A percentile compares a stretch with the other conserved stretches of the same genome.
phyloP scores from a whole-genome alignment of 1,140 invertebrate species.

The Meloidogyne chitwoodi region DNA sequence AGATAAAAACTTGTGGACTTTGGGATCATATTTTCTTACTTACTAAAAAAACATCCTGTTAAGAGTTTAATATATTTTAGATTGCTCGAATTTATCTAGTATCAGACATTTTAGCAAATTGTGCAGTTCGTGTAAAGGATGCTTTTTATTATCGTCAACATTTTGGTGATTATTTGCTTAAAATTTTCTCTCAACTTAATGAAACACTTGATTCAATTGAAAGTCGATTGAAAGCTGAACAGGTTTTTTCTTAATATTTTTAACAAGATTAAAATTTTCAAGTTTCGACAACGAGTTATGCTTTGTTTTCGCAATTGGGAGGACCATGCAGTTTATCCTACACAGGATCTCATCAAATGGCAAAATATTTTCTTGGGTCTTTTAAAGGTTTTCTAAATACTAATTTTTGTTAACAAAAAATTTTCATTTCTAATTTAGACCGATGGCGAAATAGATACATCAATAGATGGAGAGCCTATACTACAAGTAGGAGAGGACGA shows the following conservation, averaged over 20 bases:
- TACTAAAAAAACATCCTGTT: too few species aligned
- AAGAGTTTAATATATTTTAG: conserved; percentile 62
- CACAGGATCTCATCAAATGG: conserved; percentile 81
- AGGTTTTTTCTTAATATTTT: conserved; percentile 60
- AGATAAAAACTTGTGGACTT: too few species aligned
- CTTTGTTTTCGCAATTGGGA: conserved; percentile 91
- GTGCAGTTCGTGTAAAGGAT: conserved; percentile 86
- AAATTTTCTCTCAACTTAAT: conserved; percentile 80
- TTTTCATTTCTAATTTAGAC: background rate
- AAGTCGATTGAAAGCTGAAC: conserved; percentile 85
- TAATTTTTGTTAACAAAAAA: background rate
- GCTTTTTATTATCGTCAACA: conserved; percentile 89
- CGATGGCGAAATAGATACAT: background rate
- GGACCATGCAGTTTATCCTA: conserved; percentile 92
- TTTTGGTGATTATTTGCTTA: conserved; percentile 78
- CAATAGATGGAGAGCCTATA: conserved; percentile 2
- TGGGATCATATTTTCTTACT: too few species aligned
- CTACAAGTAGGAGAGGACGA: conserved; percentile 19
- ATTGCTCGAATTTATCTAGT: conserved; percentile 88
- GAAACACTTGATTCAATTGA: conserved; percentile 75
- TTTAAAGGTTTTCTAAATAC: conserved; percentile 28
- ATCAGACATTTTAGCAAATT: conserved; percentile 95
- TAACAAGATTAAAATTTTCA: background rate
- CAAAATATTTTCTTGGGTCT: conserved; percentile 84
- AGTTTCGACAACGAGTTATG: conserved; percentile 86